Conservation (phyloP, 2,797 vertebrate species). For the Halcyon badia region DNA sequence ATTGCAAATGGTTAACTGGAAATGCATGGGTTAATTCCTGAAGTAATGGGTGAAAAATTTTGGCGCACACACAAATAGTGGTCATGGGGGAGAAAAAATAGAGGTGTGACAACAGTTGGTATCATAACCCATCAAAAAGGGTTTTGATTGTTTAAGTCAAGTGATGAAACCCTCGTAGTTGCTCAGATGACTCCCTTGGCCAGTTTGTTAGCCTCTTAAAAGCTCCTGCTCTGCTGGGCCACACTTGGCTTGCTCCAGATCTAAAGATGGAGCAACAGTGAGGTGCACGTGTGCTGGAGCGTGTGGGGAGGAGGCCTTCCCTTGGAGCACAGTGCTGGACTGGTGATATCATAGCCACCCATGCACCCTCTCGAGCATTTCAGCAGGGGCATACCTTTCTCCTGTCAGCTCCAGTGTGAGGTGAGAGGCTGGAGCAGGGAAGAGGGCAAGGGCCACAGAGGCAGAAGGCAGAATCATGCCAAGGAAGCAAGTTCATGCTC, state of each 20-base stretch:
- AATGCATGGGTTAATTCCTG: background rate
- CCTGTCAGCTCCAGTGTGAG: fast-evolving
- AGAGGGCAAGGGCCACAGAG: background rate
- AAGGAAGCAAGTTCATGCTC: background rate
- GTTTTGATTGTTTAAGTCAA: background rate
- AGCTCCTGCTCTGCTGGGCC: background rate
- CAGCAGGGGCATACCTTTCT: fast-evolving
- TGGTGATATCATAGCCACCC: too few species aligned
- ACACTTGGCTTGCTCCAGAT: background rate
- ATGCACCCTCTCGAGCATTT: fast-evolving
- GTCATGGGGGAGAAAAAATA: background rate
- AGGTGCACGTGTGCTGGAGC: background rate
- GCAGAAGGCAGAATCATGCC: background rate
- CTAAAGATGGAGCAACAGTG: background rate
- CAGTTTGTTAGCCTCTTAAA: background rate
- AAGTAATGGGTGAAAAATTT: background rate
- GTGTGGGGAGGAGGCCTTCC: too few species aligned
- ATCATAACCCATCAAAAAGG: background rate
- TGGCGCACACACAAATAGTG: fast-evolving
- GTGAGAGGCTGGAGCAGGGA: background rate
- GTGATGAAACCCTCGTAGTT: background rate
- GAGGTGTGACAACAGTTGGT: background rate
- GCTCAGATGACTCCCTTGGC: background rate
- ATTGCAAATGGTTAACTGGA: background rate
- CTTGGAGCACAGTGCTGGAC: too few species aligned